Evolutionary conservation across 2,888 invertebrate genomes (phyloP).

Genomic region (Choreutis nemorana): DNA sequence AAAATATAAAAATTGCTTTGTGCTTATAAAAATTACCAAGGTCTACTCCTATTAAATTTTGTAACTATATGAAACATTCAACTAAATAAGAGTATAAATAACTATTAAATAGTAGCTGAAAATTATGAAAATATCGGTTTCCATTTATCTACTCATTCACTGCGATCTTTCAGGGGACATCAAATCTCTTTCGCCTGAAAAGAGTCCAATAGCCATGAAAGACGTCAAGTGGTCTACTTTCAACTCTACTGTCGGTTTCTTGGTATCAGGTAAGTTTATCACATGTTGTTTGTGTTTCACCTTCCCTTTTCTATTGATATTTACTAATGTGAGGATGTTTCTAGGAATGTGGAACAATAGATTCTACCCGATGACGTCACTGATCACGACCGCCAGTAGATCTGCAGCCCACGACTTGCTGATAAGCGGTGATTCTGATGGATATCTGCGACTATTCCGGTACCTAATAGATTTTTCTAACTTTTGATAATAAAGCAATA

Average conservation of each 20-base stretch:
- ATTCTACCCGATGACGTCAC: constrained; percentile 85
- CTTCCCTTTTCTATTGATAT: neutral
- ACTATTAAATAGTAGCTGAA: too few species aligned
- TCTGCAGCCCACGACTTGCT: constrained; percentile 85
- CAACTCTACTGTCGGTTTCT: constrained; percentile 86
- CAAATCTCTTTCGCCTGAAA: constrained; percentile 86
- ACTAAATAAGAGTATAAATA: too few species aligned
- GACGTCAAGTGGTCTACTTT: constrained; percentile 91
- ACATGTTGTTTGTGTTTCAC: neutral
- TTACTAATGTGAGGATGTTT: too few species aligned
- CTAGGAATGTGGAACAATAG: constrained; percentile 92
- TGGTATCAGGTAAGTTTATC: constrained; percentile 75
- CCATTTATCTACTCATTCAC: too few species aligned
- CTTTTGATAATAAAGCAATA: too few species aligned
- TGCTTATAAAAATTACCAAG: too few species aligned
- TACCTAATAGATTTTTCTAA: constrained; percentile 23
- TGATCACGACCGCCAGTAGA: constrained; percentile 82
- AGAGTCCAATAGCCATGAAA: constrained; percentile 89
- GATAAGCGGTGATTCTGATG: constrained; percentile 88
- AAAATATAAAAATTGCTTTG: too few species aligned
- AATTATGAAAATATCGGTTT: too few species aligned
- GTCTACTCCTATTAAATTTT: too few species aligned
- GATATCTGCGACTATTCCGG: constrained; percentile 85
- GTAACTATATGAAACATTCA: too few species aligned
- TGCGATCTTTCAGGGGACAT: constrained; percentile 86